A percentile compares a stretch with the other conserved stretches of the same genome.
Evolutionary conservation across 92 coral and sea anemone species (phyloP).

Genomic region (Zoanthus sociatus): DNA sequence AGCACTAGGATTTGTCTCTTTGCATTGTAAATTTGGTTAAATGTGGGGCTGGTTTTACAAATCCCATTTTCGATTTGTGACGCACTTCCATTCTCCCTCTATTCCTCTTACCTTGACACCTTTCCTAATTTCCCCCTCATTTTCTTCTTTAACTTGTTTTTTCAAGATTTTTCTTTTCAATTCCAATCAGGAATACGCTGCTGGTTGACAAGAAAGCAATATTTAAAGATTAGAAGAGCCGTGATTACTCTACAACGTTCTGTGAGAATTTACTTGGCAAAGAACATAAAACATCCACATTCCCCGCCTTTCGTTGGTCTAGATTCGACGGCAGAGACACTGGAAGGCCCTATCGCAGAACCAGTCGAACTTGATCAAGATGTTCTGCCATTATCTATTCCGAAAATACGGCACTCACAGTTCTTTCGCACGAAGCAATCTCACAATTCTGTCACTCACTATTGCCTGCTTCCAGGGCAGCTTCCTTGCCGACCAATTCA

Average conservation of each 20-base stretch:
- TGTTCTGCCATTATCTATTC: neutral
- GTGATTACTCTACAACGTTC: conserved; percentile 55
- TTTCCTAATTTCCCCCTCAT: no score
- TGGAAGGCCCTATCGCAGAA: neutral
- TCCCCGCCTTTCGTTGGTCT: neutral
- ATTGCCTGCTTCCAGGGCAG: conserved; percentile 15
- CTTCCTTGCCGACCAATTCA: conserved; percentile 29
- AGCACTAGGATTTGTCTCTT: no score
- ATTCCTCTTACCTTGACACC: no score
- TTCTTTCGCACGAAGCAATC: neutral
- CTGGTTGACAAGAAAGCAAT: conserved; percentile 56
- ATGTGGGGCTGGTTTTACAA: no score
- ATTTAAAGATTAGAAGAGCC: conserved; percentile 44
- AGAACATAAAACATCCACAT: neutral
- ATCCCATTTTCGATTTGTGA: no score
- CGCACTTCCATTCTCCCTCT: no score
- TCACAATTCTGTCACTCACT: neutral
- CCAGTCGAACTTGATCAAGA: neutral
- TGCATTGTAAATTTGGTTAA: no score
- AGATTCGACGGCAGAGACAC: neutral
- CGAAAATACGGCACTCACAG: neutral
- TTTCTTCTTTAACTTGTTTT: neutral
- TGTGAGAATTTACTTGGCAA: conserved; percentile 31
- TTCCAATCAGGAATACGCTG: conserved; percentile 49
- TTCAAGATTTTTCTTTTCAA: neutral